Percentiles rank a stretch among this genome's conserved stretches.
Evolutionary conservation across 2,113 vertebrate genomes (phyloP).

Genomic region (Perca schrenkii): DNA sequence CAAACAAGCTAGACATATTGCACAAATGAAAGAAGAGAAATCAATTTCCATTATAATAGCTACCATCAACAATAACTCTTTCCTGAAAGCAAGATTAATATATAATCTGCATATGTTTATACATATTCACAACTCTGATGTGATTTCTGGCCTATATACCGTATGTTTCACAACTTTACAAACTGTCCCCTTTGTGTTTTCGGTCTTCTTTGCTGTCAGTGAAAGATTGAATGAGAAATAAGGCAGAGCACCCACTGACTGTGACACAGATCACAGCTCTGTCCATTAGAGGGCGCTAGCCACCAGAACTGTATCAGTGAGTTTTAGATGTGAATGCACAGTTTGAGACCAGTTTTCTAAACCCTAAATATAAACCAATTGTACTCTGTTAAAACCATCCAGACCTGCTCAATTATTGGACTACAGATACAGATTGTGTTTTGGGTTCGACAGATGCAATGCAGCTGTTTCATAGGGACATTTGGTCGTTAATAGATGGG

Average conservation of each 20-base stretch:
- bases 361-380: neutral
- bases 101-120: conserved; percentile 20
- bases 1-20: conserved; percentile 19
- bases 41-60: neutral
- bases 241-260: conserved; percentile 80
- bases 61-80: conserved; percentile 29
- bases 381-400: neutral
- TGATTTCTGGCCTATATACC: neutral
- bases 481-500: neutral
- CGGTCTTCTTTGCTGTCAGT: neutral
- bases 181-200: neutral
- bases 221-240: conserved; percentile 74
- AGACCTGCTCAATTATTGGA: neutral
- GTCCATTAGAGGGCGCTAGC: conserved; percentile 32
- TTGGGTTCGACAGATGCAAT: neutral
- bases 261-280: conserved; percentile 61
- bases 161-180: conserved; percentile 15
- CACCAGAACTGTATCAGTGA: no score
- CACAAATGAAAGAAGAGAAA: conserved; percentile 23
- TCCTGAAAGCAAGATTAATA: conserved; percentile 32
- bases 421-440: neutral
- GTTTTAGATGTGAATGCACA: neutral
- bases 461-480: neutral
- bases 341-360: neutral
- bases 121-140: conserved; percentile 40